Conservation (phyloP, 2,888 invertebrate genomes). For the Conus canariensis region DNA sequence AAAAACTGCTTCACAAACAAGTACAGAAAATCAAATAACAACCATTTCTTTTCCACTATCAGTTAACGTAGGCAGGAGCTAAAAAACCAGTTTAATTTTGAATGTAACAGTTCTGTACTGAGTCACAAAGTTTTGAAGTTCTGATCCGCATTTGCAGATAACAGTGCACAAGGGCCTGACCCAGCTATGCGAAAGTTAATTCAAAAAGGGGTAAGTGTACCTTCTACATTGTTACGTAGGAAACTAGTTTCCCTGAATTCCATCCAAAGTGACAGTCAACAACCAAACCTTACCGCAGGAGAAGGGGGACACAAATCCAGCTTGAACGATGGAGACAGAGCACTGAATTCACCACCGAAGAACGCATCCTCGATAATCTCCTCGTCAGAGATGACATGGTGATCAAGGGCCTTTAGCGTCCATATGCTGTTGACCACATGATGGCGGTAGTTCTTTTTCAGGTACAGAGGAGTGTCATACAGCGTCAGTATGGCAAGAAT, state of each 20-base stretch:
- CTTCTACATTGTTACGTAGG: too few species aligned
- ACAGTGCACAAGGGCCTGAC: too few species aligned
- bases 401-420: constrained; percentile 76
- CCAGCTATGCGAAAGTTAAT: too few species aligned
- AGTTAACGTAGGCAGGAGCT: too few species aligned
- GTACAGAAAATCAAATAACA: not conserved
- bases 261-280: not conserved
- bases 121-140: too few species aligned
- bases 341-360: constrained; percentile 69
- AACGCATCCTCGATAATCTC: constrained; percentile 78
- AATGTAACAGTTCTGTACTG: too few species aligned
- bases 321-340: constrained; percentile 62
- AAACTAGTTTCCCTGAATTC: too few species aligned
- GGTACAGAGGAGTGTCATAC: constrained; percentile 76
- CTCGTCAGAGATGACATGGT: constrained; percentile 76
- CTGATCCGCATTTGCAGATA: too few species aligned
- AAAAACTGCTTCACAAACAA: not conserved
- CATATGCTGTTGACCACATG: constrained; percentile 78
- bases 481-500: constrained; percentile 71
- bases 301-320: constrained; percentile 67
- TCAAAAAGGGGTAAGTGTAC: too few species aligned
- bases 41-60: not conserved
- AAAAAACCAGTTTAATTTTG: too few species aligned
- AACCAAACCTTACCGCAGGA: constrained; percentile 58
- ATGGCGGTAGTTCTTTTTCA: constrained; percentile 76